Conservation (phyloP, 2,113 vertebrate genomes). For the Takifugu flavidus region DNA sequence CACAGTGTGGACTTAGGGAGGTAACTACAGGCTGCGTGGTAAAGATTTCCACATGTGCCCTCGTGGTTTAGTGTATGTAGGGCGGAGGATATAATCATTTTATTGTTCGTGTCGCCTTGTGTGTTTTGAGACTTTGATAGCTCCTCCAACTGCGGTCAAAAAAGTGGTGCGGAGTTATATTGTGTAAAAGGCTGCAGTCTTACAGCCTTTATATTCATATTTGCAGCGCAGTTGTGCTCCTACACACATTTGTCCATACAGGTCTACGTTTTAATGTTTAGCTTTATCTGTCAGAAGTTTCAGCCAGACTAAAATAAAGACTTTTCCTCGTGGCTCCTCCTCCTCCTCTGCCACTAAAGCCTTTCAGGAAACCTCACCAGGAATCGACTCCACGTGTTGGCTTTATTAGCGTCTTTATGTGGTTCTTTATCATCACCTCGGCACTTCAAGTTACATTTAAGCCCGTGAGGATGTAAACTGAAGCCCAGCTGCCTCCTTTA, state of each 20-base stretch:
- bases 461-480: conserved; percentile 52
- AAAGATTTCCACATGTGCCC: conserved; percentile 71
- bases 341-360: conserved; percentile 44
- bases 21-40: conserved; percentile 43
- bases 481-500: conserved; percentile 37
- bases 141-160: conserved; percentile 38
- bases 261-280: not conserved
- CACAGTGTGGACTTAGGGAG: conserved; percentile 41
- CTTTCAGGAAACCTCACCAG: conserved; percentile 47
- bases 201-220: not conserved
- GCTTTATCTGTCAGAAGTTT: not conserved
- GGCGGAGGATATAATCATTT: conserved; percentile 30
- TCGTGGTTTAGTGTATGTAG: conserved; percentile 1
- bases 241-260: not conserved
- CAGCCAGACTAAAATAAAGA: conserved; percentile 11
- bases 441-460: conserved; percentile 39
- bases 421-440: conserved; percentile 64
- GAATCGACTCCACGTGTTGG: conserved; percentile 45
- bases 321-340: conserved; percentile 5
- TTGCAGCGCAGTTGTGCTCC: conserved; percentile 19
- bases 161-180: conserved; percentile 2
- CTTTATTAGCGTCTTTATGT: conserved; percentile 61
- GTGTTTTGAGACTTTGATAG: conserved; percentile 40
- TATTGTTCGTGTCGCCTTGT: conserved; percentile 51
- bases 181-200: conserved; percentile 1